Evolutionary conservation across 2,113 vertebrate genomes (phyloP), one percentile per base, ranked within the genome.

Genomic region (Chionomys nivalis): DNA sequence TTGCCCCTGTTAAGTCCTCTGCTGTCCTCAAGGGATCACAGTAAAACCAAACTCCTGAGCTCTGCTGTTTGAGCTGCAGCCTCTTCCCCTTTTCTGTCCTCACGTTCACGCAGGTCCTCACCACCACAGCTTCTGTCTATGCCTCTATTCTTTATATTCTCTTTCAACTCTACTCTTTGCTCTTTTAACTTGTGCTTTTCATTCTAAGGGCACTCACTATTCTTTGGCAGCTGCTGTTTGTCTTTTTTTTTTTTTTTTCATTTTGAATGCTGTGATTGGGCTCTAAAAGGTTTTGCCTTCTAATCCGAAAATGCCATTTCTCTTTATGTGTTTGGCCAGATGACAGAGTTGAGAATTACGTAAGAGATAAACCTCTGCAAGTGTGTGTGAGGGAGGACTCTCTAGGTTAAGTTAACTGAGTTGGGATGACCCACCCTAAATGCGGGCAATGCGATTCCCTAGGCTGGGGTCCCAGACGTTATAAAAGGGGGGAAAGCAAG

Each of bases 101-200:
- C 76, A 58, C 0, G 5, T 7, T 42, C 26, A 21, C 19, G 28
- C 73, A 72, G 47, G 19, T 85, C 42, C 13, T 94, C 26, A 23
- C 24, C 19, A 2, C 36, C 44, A 21, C 12, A 77, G 11, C 5
- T 79, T 92, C 42, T n/a, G 31, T 63, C 39, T 47, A 2, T 42
- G 26, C 14, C 66, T 33, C 31, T 72, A 31, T 7, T 70, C 47
- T 47, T 66, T 14, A 70, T 28, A 21, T 65, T 90, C 87, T 58
- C 75, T 87, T 36, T 33, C n/a, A 70, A 55, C 31, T 82, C 28
- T 11, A n/a, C 16, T 65, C n/a, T 36, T 6, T 47, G 28, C 14
- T n/a, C 70, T 92, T 96, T 90, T 75, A 73, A n/a, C 49, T 87
- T 82, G 68, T 89, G 31, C 33, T 68, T 73, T 10, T 73, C 6